A percentile compares a stretch with the other conserved stretches of the same genome.
phyloP scores from a whole-genome alignment of 2,113 vertebrate species.

The Coreoperca whiteheadi region DNA sequence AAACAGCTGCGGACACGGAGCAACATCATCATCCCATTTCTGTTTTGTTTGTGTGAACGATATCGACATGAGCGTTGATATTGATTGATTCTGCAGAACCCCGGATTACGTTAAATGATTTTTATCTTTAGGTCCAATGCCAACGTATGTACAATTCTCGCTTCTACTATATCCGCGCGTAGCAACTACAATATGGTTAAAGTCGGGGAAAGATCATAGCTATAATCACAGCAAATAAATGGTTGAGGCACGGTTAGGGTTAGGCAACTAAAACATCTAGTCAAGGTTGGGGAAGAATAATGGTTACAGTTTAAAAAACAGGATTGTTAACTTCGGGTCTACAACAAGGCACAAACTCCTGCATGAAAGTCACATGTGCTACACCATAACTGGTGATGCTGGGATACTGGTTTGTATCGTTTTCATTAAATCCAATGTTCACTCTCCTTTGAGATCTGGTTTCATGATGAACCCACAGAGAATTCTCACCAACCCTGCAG shows the following conservation, averaged over 20 bases:
- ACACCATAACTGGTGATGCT: not conserved
- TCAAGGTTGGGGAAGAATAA: not conserved
- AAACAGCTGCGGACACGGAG: not conserved
- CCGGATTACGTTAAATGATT: not conserved
- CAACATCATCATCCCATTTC: not conserved
- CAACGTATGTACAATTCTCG: not conserved
- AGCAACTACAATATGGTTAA: not conserved
- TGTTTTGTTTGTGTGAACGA: not conserved
- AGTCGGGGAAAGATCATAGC: not conserved
- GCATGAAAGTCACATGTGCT: not conserved
- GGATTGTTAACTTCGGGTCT: not conserved
- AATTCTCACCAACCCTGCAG: too few relatives aligned
- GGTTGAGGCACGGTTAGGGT: not conserved
- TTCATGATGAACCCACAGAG: too few relatives aligned
- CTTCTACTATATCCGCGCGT: not conserved
- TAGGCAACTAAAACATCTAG: not conserved
- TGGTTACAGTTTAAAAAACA: not conserved
- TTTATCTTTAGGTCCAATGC: not conserved
- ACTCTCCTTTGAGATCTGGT: too few relatives aligned
- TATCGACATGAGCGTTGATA: rapidly evolving
- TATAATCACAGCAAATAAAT: not conserved
- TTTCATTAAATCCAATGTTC: not conserved
- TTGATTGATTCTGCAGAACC: not conserved
- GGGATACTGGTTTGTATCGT: not conserved
- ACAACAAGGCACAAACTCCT: not conserved